Base-by-base conservation (phyloP, 2,797 vertebrate genomes). In the Rhabdophis nuchalis region DNA sequence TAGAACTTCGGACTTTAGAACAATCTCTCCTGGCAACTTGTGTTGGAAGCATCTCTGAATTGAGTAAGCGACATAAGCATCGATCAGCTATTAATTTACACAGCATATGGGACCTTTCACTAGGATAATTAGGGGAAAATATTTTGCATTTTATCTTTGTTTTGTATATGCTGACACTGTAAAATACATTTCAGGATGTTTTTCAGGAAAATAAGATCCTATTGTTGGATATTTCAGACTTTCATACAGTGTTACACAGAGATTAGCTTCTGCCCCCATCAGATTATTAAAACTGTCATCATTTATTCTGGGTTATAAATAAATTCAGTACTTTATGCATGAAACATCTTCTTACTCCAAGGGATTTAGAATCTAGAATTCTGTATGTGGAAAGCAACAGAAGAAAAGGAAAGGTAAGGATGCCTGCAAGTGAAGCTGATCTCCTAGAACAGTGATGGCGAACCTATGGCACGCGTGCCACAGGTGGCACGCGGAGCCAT, bases 31-130 rank as follows among this genome's bases (percentile, higher is more conserved):
- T 99, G 96, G 99, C 99, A 87, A 99, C 99, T 0, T 99, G 99
- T 0, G 99, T 99, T 89, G 99, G 99, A 95, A 99, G 98, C 98
- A 99, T 99, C 97, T 99, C 99, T 0, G 99, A 99, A 89, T 98
- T 99, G 94, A 99, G 99, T 99, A 95, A 99, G 99, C 98, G 60
- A 11, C 1, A 87, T 90, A 0, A 72, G 27, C 0, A n/a, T 1
- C 0, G 0, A 16, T 32, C 0, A 0, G 0, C 58, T 89, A 50
- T 0, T 85, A 58, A 90, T 86, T 86, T 32, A 32, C 18, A 29
- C 1, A 4, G 60, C 52, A 72, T 61, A 13, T 36, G 25, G 86
- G 90, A 91, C 61, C 92, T 92, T 18, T 9, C 0, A 0, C 82
- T 32, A 0, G 32, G 68, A 93, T 20, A 93, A 88, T 86, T 92